These are phyloP conservation scores for Peromyscus aztecus DNA, from an alignment of 2,797 vertebrate species.

Conservation along the genomic window DNA sequence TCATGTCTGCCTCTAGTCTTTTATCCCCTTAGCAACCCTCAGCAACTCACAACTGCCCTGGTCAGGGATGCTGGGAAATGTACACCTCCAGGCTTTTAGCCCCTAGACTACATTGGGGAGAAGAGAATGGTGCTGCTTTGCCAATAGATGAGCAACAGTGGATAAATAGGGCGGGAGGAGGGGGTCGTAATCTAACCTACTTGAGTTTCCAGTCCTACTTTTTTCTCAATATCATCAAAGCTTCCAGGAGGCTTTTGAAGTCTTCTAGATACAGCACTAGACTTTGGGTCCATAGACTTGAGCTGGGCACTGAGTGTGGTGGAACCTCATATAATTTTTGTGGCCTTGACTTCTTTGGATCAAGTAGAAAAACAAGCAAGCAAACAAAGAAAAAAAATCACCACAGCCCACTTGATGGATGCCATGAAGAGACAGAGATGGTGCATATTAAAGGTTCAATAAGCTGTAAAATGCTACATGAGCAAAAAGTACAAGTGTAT, in stretches of 20 bases:
- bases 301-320: not conserved
- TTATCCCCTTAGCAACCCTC: not conserved
- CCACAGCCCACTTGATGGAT: not conserved
- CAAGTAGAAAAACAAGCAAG: not conserved
- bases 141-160: not conserved
- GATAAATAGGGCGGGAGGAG: not conserved
- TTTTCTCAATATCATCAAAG: not conserved
- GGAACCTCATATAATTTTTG: not conserved
- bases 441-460: conserved; percentile 29
- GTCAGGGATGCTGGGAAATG: not conserved
- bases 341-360: not conserved
- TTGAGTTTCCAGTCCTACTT: not conserved
- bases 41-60: not conserved
- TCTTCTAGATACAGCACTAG: not conserved
- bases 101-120: not conserved
- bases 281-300: not conserved
- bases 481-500: conserved; percentile 24
- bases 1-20: not conserved
- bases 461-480: conserved; percentile 30
- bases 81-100: not conserved
- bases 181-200: not conserved
- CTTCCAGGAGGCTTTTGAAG: not conserved
- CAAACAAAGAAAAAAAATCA: not conserved
- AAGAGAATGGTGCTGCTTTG: not conserved
- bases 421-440: not conserved